phyloP scores from a whole-genome alignment of 2,797 vertebrate species.

The Geotrypetes seraphini region DNA sequence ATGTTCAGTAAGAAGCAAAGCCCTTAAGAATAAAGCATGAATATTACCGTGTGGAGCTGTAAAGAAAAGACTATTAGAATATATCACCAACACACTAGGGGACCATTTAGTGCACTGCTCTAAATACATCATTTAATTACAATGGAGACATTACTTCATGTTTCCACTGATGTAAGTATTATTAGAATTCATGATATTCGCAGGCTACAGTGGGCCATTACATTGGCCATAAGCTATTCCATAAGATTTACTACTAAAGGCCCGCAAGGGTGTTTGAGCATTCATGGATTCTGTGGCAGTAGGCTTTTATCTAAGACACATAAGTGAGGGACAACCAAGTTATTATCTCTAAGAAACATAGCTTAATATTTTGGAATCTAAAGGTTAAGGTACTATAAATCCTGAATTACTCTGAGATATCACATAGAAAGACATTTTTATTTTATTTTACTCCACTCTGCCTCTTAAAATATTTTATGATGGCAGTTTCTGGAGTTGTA shows the following conservation, averaged over 20 bases:
- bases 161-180: slow-evolving; percentile 98
- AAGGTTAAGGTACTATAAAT: slow-evolving; percentile 72
- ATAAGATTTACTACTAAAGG: slow-evolving; percentile 86
- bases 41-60: slow-evolving; percentile 81
- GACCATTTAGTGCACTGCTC: slow-evolving; percentile 90
- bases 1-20: slow-evolving; percentile 75
- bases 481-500: slow-evolving; percentile 64
- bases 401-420: slow-evolving; percentile 69
- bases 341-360: slow-evolving; percentile 74
- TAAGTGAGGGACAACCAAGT: slow-evolving; percentile 72
- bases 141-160: slow-evolving; percentile 97
- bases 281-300: slow-evolving; percentile 76
- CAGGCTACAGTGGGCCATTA: slow-evolving; percentile 89
- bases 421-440: slow-evolving; percentile 74
- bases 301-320: slow-evolving; percentile 71
- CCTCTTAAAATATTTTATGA: slow-evolving; percentile 74
- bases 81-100: slow-evolving; percentile 90
- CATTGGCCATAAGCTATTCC: slow-evolving; percentile 86
- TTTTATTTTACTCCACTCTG: slow-evolving; percentile 72
- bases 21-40: slow-evolving; percentile 92
- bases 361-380: slow-evolving; percentile 76
- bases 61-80: slow-evolving; percentile 94
- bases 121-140: slow-evolving; percentile 94
- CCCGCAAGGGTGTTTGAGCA: slow-evolving; percentile 73
- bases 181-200: slow-evolving; percentile 98